phyloP scores from a whole-genome alignment of 2,113 vertebrate genomes.

The Carettochelys insculpta region DNA sequence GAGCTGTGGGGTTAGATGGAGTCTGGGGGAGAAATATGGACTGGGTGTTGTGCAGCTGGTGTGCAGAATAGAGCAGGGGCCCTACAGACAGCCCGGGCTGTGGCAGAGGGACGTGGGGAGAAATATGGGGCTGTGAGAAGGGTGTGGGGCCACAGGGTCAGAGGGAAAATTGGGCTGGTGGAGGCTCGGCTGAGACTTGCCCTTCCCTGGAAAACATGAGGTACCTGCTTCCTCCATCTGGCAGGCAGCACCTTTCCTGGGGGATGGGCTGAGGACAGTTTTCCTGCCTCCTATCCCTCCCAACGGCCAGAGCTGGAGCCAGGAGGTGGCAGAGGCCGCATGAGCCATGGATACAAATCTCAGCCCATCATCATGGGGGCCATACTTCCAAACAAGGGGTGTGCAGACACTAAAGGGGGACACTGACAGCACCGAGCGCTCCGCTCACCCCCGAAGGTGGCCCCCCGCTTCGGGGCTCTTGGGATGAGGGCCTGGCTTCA shows the following conservation, averaged over 20 bases:
- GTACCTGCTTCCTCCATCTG: background rate
- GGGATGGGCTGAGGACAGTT: background rate
- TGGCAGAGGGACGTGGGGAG: background rate
- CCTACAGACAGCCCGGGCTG: background rate
- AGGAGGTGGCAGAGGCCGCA: too few relatives aligned
- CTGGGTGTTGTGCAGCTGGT: background rate
- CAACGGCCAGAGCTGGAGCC: too few relatives aligned
- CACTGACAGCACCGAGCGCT: background rate
- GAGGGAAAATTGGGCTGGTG: background rate
- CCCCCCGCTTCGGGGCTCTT: background rate
- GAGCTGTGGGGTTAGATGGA: background rate
- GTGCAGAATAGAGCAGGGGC: too few relatives aligned
- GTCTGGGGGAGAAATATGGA: background rate
- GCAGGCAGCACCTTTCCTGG: background rate
- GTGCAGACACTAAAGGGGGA: background rate
- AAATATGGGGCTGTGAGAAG: too few relatives aligned
- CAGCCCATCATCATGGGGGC: background rate
- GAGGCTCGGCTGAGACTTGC: background rate
- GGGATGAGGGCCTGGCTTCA: background rate
- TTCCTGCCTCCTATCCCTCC: background rate
- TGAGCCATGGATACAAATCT: background rate
- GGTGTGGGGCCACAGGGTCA: background rate
- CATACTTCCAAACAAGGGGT: background rate
- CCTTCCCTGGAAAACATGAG: background rate
- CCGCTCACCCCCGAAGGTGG: background rate